Base-by-base conservation (phyloP, 2,797 vertebrate genomes). In the Melanotaenia boesemani region DNA sequence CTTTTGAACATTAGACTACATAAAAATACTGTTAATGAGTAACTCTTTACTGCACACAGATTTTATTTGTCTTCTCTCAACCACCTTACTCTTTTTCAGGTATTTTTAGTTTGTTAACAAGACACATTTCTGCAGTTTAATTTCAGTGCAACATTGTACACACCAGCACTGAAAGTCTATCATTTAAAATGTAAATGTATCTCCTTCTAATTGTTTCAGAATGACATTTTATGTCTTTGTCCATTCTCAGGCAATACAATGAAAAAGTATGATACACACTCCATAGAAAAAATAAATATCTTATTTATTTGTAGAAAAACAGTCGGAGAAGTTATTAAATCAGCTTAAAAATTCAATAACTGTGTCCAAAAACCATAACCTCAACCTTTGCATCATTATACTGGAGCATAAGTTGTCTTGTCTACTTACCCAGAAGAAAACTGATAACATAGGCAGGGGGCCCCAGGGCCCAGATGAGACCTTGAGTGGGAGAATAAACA, bases 401-500 rank as follows among this genome's bases (percentile, higher is more conserved):
- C n/a, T 72, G 18, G 64, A 22, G 24, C 20, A 11, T 58, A 0
- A 16, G 63, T 71, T 57, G 2, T 57, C 74, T 70, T 2, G 32
- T 15, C 2, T 61, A 77, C 93, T 94, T 93, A 95, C 95, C 94
- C 57, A 95, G 50, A 64, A 90, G 1, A 61, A 95, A 94, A 59
- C 82, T 92, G 26, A 93, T 46, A 74, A 90, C 55, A 89, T 93
- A 95, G 50, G 91, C 91, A 61, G 87, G 61, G 10, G 93, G 94
- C 0, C 90, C 93, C 39, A 93, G 77, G 30, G 93, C 90, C 95
- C 95, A 95, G 73, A 93, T 12, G 1, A 96, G 72, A 76, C 94
- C 94, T 86, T 88, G 91, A 32, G 81, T 73, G 20, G 94, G 95
- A 74, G 90, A 77, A 66, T 95, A 95, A 82, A 95, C 86, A 0